A percentile compares a stretch with the other conserved stretches of the same genome.
Evolutionary conservation across 2,888 invertebrate species (phyloP).

Genomic region (Ptychoptera contaminata): DNA sequence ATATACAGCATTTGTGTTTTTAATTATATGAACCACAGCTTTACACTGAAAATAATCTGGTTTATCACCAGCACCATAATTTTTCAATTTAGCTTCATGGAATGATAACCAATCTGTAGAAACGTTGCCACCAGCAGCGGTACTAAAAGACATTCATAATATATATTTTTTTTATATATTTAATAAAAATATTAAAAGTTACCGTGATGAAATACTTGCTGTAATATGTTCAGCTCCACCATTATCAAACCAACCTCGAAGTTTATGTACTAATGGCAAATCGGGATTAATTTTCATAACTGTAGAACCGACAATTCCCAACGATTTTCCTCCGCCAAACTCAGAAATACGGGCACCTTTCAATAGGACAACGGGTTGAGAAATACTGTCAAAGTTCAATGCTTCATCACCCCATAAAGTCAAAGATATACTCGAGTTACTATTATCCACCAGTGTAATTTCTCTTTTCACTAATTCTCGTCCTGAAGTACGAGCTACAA

Average conservation of each 20-base stretch:
- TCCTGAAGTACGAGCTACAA: conserved; percentile 58
- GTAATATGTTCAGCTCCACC: conserved; percentile 47
- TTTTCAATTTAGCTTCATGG: conserved; percentile 51
- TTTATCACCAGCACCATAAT: conserved; percentile 57
- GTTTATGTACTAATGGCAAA: conserved; percentile 63
- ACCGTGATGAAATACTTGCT: conserved; percentile 50
- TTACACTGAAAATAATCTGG: conserved; percentile 69
- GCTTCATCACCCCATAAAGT: conserved; percentile 90
- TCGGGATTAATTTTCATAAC: conserved; percentile 75
- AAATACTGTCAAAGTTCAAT: conserved; percentile 59
- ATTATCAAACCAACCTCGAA: conserved; percentile 86
- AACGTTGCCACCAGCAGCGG: conserved; percentile 33
- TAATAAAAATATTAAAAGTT: no score
- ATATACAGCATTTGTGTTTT: conserved; percentile 73
- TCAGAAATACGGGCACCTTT: conserved; percentile 77
- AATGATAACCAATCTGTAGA: conserved; percentile 59
- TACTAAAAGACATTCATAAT: no score
- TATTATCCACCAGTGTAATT: conserved; percentile 69
- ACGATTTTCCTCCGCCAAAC: conserved; percentile 66
- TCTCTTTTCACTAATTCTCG: conserved; percentile 83
- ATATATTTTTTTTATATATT: conserved; percentile 1
- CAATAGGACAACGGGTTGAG: conserved; percentile 67
- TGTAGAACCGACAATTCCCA: conserved; percentile 43
- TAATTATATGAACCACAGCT: conserved; percentile 62
- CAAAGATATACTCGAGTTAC: conserved; percentile 55